Percentiles rank a stretch among this genome's conserved stretches.
Evolutionary conservation across 2,113 vertebrate genomes (phyloP).

Genomic region (Synchiropus splendidus): DNA sequence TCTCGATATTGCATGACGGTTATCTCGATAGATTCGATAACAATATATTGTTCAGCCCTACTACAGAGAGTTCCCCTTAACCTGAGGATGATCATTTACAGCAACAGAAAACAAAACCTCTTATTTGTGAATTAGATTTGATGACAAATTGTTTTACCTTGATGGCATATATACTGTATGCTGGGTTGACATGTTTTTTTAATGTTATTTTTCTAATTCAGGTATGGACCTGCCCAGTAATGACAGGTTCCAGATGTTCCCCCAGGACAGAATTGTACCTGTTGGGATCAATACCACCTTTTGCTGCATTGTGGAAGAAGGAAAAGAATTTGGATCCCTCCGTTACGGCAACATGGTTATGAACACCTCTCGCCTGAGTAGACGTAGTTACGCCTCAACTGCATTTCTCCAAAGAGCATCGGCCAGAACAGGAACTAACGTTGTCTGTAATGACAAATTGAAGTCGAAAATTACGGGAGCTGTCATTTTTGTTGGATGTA

Average conservation of each 20-base stretch:
- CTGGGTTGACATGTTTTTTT: background rate
- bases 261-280: constrained; percentile 33
- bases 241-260: constrained; percentile 18
- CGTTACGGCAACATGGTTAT: background rate
- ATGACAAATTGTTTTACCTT: no score
- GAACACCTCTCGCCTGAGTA: constrained; percentile 41
- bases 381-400: constrained; percentile 45
- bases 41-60: no score
- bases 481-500: constrained; percentile 66
- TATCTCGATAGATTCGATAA: no score
- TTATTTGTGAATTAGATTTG: no score
- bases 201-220: constrained; percentile 17
- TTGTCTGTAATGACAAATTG: constrained; percentile 5
- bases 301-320: constrained; percentile 60
- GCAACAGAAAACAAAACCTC: no score
- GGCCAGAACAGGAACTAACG: constrained; percentile 28
- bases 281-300: constrained; percentile 53
- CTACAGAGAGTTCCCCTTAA: no score
- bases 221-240: constrained; percentile 43
- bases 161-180: no score
- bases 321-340: constrained; percentile 11
- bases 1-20: no score
- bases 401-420: constrained; percentile 23
- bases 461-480: constrained; percentile 2
- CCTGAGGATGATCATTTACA: no score